A percentile compares a stretch with the other conserved stretches of the same genome.
phyloP scores from a whole-genome alignment of 2,113 vertebrate genomes.

The Pollimyrus isidori region DNA sequence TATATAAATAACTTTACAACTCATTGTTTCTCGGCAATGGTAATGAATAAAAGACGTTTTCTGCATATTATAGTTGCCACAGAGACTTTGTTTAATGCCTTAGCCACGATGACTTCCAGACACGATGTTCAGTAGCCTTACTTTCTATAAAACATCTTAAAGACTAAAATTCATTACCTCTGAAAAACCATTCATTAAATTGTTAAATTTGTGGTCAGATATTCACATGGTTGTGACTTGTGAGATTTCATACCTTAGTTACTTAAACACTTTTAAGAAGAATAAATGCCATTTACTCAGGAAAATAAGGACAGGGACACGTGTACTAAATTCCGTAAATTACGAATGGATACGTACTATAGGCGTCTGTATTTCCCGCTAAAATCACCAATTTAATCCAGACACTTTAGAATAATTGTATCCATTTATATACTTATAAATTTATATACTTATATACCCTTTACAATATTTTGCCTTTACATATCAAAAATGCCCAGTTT shows the following conservation, averaged over 20 bases:
- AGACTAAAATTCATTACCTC: not conserved
- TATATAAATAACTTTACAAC: not conserved
- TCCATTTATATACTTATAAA: not conserved
- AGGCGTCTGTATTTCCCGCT: not conserved
- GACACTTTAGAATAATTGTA: not conserved
- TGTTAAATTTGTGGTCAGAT: not conserved
- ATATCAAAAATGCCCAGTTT: too few species aligned
- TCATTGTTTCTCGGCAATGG: not conserved
- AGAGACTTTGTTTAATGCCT: not conserved
- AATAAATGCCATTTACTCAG: not conserved
- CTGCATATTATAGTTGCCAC: not conserved
- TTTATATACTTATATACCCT: not conserved
- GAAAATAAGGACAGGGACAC: not conserved
- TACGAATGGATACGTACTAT: not conserved
- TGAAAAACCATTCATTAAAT: not conserved
- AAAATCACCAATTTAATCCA: not conserved
- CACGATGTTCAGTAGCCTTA: not conserved
- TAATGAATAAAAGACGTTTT: not conserved
- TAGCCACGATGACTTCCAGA: not conserved
- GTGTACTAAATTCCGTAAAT: not conserved
- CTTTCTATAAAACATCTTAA: not conserved
- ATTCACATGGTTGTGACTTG: not conserved
- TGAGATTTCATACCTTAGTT: not conserved
- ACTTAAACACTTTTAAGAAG: not conserved
- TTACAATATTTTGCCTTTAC: not conserved